Evolutionary conservation across 2,888 invertebrate genomes (phyloP).

Genomic region (Agriopis marginaria): DNA sequence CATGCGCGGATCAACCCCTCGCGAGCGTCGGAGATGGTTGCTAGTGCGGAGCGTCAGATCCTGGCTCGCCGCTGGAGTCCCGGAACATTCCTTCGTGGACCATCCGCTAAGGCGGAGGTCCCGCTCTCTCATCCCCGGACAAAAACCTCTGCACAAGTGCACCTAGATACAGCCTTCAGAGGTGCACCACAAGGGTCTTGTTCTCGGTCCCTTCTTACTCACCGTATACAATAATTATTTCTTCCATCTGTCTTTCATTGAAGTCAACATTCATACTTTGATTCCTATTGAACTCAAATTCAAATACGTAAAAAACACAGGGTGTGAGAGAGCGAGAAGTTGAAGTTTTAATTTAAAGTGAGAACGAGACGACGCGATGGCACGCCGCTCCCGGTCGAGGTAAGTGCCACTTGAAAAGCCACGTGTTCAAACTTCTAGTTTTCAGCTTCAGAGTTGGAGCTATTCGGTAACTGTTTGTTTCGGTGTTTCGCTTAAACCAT

Average conservation of each 20-base stretch:
- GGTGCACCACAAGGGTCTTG: constrained; percentile 56
- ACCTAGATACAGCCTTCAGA: constrained; percentile 51
- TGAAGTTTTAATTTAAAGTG: constrained; percentile 76
- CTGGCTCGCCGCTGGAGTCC: constrained; percentile 76
- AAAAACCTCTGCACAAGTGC: constrained; percentile 56
- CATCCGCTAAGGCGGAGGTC: constrained; percentile 83
- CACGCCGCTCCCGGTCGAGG: constrained; percentile 77
- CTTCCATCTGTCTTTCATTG: constrained; percentile 26
- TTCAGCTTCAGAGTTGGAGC: constrained; percentile 45
- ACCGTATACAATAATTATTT: constrained; percentile 35
- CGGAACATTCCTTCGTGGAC: constrained; percentile 81
- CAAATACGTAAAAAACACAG: constrained; percentile 57
- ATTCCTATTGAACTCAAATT: constrained; percentile 51
- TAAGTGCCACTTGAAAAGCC: constrained; percentile 79
- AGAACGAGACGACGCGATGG: constrained; percentile 82
- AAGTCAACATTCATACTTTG: constrained; percentile 43
- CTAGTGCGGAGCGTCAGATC: constrained; percentile 76
- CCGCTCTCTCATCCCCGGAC: constrained; percentile 79
- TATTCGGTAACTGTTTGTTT: constrained; percentile 43
- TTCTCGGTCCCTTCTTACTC: constrained; percentile 43
- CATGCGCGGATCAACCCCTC: constrained; percentile 82
- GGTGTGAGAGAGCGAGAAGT: constrained; percentile 83
- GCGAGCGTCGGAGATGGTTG: constrained; percentile 76
- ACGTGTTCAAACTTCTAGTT: constrained; percentile 76
- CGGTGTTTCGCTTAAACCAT: constrained; percentile 33